A percentile compares a stretch with the other conserved stretches of the same genome.
phyloP scores from a whole-genome alignment of 1,140 invertebrate genomes.

The Drosophila nannoptera region DNA sequence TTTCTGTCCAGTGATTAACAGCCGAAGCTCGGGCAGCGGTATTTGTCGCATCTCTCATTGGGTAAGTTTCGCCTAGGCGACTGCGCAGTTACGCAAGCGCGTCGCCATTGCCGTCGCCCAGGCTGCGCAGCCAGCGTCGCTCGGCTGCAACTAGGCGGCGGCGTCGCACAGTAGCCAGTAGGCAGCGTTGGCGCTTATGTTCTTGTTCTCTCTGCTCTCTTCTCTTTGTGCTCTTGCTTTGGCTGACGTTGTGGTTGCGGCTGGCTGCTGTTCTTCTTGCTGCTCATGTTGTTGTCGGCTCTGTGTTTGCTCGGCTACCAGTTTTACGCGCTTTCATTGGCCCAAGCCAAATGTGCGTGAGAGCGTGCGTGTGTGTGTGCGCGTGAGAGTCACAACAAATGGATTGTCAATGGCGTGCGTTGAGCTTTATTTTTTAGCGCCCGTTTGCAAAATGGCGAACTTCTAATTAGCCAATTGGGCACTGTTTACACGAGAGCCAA shows the following conservation, averaged over 20 bases:
- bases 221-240: conserved; percentile 12
- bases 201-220: conserved; percentile 42
- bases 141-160: conserved; percentile 41
- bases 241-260: conserved; percentile 8
- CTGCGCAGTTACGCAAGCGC: conserved; percentile 49
- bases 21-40: background rate
- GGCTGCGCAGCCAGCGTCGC: conserved; percentile 32
- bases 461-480: conserved; percentile 25
- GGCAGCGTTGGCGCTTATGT: conserved; percentile 38
- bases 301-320: conserved; percentile 63
- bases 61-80: conserved; percentile 37
- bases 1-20: conserved; percentile 41
- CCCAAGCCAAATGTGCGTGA: conserved; percentile 39
- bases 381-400: conserved; percentile 41
- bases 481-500: background rate
- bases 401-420: conserved; percentile 51
- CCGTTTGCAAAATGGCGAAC: conserved; percentile 46
- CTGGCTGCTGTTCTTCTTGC: too few species aligned
- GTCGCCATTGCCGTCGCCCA: conserved; percentile 31
- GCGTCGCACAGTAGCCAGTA: conserved; percentile 58
- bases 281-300: too few species aligned
- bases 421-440: conserved; percentile 18
- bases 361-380: conserved; percentile 9
- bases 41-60: conserved; percentile 29
- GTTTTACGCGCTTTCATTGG: conserved; percentile 79